Evolutionary conservation across 2,888 invertebrate species (phyloP).

Genomic region (Stenodera caucasica): DNA sequence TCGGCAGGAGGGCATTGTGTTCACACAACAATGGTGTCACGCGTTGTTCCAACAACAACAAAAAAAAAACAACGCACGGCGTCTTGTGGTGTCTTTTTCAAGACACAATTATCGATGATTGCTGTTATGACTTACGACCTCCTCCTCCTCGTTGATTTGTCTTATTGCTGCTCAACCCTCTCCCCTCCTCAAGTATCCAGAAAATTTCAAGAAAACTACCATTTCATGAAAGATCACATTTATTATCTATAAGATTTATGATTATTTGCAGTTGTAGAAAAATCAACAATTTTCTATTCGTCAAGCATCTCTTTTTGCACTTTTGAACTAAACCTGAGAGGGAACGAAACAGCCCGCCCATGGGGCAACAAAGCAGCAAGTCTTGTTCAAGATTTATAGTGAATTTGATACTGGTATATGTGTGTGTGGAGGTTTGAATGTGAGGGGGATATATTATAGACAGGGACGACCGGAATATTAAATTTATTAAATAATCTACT

Average conservation of each 20-base stretch:
- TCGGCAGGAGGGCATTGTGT: conserved; percentile 17
- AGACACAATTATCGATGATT: conserved; percentile 10
- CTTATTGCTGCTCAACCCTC: too few relatives aligned
- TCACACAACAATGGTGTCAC: conserved; percentile 20
- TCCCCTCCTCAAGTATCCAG: too few relatives aligned
- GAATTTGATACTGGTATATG: neutral
- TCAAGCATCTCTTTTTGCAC: too few relatives aligned
- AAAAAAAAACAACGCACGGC: too few relatives aligned
- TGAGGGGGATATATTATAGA: too few relatives aligned
- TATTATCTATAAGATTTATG: too few relatives aligned
- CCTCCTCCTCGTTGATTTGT: too few relatives aligned
- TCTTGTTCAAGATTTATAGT: conserved; percentile 1
- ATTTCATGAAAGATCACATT: too few relatives aligned
- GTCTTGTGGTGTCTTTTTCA: neutral
- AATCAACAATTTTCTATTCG: neutral
- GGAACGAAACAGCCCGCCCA: neutral
- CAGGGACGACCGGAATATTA: too few relatives aligned
- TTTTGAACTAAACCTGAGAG: neutral
- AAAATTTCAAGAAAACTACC: too few relatives aligned
- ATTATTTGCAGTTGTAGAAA: neutral
- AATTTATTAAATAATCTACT: too few relatives aligned
- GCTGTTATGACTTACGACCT: neutral
- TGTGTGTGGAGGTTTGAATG: neutral
- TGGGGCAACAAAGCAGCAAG: neutral
- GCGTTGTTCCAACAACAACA: conserved; percentile 10